phyloP scores from a whole-genome alignment of 2,797 vertebrate species.

The Muraenolepis orangiensis region DNA sequence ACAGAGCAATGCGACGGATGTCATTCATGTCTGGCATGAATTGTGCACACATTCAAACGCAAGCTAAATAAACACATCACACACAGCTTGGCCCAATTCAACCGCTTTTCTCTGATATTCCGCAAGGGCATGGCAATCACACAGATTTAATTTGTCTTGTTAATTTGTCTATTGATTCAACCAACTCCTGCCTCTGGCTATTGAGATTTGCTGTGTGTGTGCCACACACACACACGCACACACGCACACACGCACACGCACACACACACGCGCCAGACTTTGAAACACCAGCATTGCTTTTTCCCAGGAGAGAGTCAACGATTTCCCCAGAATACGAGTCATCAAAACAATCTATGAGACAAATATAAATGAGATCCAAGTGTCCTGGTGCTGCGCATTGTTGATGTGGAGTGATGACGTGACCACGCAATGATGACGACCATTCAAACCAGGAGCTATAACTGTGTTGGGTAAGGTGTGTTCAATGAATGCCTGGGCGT shows the following conservation, averaged over 20 bases:
- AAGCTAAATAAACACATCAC: background rate
- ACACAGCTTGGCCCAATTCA: background rate
- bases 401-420: too few species aligned
- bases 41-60: background rate
- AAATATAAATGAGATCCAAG: too few species aligned
- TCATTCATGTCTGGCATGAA: background rate
- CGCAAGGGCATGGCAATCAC: conserved; percentile 42
- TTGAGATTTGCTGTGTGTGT: conserved; percentile 1
- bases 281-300: background rate
- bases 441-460: too few species aligned
- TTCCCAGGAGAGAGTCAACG: background rate
- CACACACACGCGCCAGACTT: conserved; percentile 28
- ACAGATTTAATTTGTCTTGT: conserved; percentile 57
- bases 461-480: too few species aligned
- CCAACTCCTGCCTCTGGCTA: conserved; percentile 39
- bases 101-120: conserved; percentile 16
- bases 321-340: background rate
- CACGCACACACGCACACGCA: background rate
- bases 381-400: too few species aligned
- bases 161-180: conserved; percentile 59
- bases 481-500: too few species aligned
- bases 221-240: background rate
- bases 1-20: background rate
- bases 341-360: background rate
- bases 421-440: too few species aligned